A percentile compares a stretch with the other conserved stretches of the same genome.
Conservation (phyloP, 2,888 invertebrate species). For the Protonemura montana region DNA sequence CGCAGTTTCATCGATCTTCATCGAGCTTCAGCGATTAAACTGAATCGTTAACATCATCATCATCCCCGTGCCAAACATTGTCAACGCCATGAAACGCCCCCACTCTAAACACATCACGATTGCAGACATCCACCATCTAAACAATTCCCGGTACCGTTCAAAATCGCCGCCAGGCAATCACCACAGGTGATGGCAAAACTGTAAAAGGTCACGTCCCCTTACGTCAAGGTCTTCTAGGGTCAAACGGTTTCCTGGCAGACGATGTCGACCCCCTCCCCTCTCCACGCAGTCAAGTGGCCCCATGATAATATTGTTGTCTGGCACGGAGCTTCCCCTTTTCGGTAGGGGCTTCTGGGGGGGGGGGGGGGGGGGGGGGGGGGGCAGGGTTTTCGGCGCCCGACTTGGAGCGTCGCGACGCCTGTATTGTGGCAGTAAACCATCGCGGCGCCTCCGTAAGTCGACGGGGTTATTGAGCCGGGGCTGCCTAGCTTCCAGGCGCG, state of each 20-base stretch:
- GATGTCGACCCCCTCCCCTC: neutral
- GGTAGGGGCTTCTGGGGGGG: neutral
- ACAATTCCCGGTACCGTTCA: neutral
- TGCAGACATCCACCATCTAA: neutral
- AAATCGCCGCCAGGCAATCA: neutral
- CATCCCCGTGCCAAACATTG: neutral
- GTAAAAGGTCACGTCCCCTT: neutral
- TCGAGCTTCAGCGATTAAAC: too few species aligned
- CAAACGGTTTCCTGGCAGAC: neutral
- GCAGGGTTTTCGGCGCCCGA: constrained; percentile 13
- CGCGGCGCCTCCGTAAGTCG: neutral
- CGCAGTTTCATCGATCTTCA: too few species aligned
- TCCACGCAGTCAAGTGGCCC: neutral
- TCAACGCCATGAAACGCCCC: neutral
- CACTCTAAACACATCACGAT: neutral
- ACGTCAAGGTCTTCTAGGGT: neutral
- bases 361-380: neutral
- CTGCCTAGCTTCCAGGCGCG: too few species aligned
- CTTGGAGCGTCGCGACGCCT: neutral
- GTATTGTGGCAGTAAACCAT: constrained; percentile 22
- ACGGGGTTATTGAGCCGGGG: neutral
- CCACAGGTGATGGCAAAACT: neutral
- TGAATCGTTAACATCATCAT: too few species aligned
- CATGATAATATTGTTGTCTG: constrained; percentile 28
- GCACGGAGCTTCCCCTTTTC: neutral